Evolutionary conservation across 2,797 vertebrate species (phyloP).

Genomic region (Pelodytes ibericus): DNA sequence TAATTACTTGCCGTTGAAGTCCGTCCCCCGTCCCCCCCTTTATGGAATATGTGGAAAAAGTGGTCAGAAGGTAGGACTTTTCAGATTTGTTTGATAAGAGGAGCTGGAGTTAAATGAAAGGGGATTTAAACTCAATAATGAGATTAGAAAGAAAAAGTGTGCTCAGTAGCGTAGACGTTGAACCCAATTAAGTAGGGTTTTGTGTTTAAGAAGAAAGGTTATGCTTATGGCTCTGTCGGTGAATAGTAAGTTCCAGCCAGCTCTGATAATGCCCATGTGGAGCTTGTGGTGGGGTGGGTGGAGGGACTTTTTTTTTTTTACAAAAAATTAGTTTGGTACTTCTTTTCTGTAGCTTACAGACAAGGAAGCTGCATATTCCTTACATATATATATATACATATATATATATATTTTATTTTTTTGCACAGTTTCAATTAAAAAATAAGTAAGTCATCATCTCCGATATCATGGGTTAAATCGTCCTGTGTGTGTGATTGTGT

Average conservation of each 20-base stretch:
- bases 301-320: no score
- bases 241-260: constrained; percentile 4
- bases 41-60: not conserved
- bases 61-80: not conserved
- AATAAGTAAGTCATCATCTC: no score
- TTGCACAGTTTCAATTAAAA: no score
- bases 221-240: not conserved
- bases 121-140: constrained; percentile 38
- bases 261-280: not conserved
- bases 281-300: no score
- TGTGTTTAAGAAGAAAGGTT: not conserved
- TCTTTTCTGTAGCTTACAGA: no score
- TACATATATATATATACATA: no score
- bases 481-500: no score
- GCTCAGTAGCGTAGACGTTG: not conserved
- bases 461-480: no score
- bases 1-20: constrained; percentile 38
- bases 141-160: constrained; percentile 36
- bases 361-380: no score
- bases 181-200: constrained; percentile 8
- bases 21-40: no score
- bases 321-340: no score
- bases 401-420: no score
- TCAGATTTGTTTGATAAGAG: constrained; percentile 42
- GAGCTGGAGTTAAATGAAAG: constrained; percentile 36